phyloP scores from a whole-genome alignment of 2,113 vertebrate species.

The Istiophorus platypterus region DNA sequence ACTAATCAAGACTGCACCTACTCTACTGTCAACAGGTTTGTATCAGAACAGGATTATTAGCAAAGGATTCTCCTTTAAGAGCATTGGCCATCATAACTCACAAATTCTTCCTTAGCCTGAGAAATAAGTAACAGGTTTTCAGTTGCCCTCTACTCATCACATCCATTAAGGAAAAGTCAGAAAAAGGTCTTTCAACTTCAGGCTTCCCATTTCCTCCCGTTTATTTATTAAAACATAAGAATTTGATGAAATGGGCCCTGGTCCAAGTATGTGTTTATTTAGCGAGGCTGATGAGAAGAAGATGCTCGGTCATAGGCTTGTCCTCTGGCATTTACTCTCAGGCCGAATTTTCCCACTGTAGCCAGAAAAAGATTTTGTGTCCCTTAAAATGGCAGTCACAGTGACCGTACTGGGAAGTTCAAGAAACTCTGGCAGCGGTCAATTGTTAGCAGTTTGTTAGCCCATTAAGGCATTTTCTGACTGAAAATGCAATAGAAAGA shows the following conservation, averaged over 20 bases:
- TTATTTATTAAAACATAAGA: constrained; percentile 78
- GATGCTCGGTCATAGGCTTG: constrained; percentile 68
- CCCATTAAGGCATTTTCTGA: neutral
- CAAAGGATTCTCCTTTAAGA: neutral
- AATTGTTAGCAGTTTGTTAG: neutral
- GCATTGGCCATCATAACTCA: neutral
- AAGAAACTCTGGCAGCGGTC: constrained; percentile 14
- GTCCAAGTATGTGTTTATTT: constrained; percentile 80
- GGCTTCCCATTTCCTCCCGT: constrained; percentile 74
- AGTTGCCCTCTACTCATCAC: constrained; percentile 33
- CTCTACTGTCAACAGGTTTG: constrained; percentile 83
- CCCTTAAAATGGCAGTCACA: constrained; percentile 24
- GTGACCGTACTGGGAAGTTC: constrained; percentile 36
- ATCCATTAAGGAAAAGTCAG: constrained; percentile 50
- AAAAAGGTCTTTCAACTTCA: constrained; percentile 54
- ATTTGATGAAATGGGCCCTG: constrained; percentile 70
- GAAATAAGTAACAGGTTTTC: constrained; percentile 38
- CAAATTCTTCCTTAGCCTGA: constrained; percentile 19
- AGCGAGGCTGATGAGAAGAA: constrained; percentile 69
- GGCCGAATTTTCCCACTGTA: constrained; percentile 73
- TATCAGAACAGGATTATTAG: neutral
- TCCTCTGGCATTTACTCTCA: constrained; percentile 70
- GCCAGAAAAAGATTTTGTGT: constrained; percentile 68
- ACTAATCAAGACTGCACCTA: constrained; percentile 75
- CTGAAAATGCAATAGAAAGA: neutral